Conservation (phyloP, 1,140 invertebrate genomes). For the Heliothis virescens region DNA sequence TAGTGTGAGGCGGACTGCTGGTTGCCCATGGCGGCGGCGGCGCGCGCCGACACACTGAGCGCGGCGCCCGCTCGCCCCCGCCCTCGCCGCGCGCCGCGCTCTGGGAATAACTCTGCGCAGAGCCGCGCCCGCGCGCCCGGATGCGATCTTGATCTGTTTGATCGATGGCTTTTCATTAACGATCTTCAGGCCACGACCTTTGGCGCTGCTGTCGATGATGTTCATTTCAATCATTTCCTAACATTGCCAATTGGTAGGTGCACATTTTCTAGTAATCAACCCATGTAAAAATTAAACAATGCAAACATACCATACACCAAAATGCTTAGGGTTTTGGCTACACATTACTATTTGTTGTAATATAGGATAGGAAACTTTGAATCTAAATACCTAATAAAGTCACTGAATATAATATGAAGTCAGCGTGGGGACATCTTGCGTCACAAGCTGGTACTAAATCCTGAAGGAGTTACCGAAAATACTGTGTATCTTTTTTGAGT, state of each 20-base stretch:
- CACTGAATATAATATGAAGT: neutral
- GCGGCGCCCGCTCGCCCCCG: constrained; percentile 59
- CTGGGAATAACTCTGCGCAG: constrained; percentile 79
- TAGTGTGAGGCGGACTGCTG: constrained; percentile 80
- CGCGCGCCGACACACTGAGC: constrained; percentile 80
- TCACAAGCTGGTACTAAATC: neutral
- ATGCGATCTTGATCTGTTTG: constrained; percentile 73
- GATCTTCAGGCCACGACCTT: constrained; percentile 63
- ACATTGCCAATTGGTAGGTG: constrained; percentile 20
- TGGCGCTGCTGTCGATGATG: constrained; percentile 45
- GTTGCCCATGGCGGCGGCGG: constrained; percentile 85
- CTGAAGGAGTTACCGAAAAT: neutral
- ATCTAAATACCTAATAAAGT: neutral
- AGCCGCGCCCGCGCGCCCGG: constrained; percentile 62
- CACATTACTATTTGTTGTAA: neutral
- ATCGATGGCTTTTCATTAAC: constrained; percentile 73
- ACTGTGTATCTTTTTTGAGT: neutral
- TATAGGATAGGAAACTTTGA: neutral
- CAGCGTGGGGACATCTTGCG: constrained; percentile 15
- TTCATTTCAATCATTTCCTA: constrained; percentile 33
- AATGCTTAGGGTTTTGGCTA: neutral
- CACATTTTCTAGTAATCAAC: neutral
- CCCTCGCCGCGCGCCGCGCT: constrained; percentile 61
- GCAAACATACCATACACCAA: neutral
- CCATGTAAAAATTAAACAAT: neutral